Base-by-base conservation (phyloP, 2,797 vertebrate genomes). In the Tokudaia muenninki region DNA sequence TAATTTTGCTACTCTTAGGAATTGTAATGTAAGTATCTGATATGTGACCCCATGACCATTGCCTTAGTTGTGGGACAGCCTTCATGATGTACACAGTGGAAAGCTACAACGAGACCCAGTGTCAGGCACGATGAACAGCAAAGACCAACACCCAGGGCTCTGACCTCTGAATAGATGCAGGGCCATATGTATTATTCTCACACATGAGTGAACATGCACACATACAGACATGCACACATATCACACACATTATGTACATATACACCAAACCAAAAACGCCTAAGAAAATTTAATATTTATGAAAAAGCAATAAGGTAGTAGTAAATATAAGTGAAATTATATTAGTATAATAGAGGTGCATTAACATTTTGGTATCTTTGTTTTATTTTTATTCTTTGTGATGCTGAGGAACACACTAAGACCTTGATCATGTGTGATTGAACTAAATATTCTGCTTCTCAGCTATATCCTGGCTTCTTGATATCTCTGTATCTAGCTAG, bases 301-400 rank as follows among this genome's bases (percentile, higher is more conserved):
- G 17, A 74, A 87, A 95, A 94, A 96, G 41, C 57, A 96, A 10
- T 89, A 65, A 91, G 75, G 41, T 61, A 37, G 81, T 70, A 93
- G 52, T 93, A 95, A 90, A 91, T 80, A 59, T 57, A 75, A 44
- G 26, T 77, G 26, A 77, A 47, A 94, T 87, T 88, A 81, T 77
- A 29, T 77, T 77, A 65, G 70, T 72, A 26, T 55, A 89, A 61
- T 9, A 90, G n/a, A 94, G 91, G 67, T 88, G 21, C 91, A n/a
- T 94, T 83, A 91, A 74, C 3, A 59, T 83, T 96, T 84, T 87
- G 6, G 26, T 75, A 57, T 77, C 13, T 77, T 72, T 72, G 47
- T n/a, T 95, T 94, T 94, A 8, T 87, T 19, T 50, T 22, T 90
- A 41, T 10, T 75, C 26, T 65, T 65, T 47, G 61, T n/a, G 34